Evolutionary conservation across 2,113 vertebrate species (phyloP), one percentile per base, ranked within the genome.

Genomic region (Azemiops feae): DNA sequence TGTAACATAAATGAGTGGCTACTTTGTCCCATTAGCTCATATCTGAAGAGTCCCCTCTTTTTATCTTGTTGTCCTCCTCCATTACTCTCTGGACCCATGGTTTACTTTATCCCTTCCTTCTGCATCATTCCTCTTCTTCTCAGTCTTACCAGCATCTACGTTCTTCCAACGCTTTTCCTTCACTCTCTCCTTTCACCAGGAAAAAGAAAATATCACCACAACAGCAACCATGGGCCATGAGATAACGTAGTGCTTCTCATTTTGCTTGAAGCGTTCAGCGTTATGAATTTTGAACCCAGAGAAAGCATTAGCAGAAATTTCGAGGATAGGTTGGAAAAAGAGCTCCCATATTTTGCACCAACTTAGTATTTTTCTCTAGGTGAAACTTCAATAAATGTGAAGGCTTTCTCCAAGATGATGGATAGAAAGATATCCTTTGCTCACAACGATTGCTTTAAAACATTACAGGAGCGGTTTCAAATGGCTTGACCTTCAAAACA

Each of bases 1-100:
- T 92, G 95, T 93, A 93, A 81, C 22, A 74, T 45, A 64, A 85
- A 52, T 25, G 25, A 7, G 85, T 92, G 64, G 58, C 86, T 87
- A 87, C 58, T 92, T 92, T 85, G 58, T 89, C 52, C 30, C 16
- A 20, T 95, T 88, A 88, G 81, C 85, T 60, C 34, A 39, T 60
- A 22, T 20, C 47, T 14, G 7, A 34, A 93, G 54, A 9, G 1
- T 0, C 2, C 27, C 45, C 8, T 87, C 58, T 81, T 86, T 89
- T 20, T 39, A 8, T 25, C 2, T 57, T 88, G 87, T 34, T 85
- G 5, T 34, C 64, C 14, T 34, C n/a, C n/a, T 34, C n/a, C 4
- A 5, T 74, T 74, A 30, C 34, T 18, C 64, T 34, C 14, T 18
- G n/a, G n/a, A 34, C 14, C n/a, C 47, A 25, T 45, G 5, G 43